A percentile compares a stretch with the other conserved stretches of the same genome.
Conservation (phyloP, 2,888 invertebrate species). For the Microctonus hyperodae region DNA sequence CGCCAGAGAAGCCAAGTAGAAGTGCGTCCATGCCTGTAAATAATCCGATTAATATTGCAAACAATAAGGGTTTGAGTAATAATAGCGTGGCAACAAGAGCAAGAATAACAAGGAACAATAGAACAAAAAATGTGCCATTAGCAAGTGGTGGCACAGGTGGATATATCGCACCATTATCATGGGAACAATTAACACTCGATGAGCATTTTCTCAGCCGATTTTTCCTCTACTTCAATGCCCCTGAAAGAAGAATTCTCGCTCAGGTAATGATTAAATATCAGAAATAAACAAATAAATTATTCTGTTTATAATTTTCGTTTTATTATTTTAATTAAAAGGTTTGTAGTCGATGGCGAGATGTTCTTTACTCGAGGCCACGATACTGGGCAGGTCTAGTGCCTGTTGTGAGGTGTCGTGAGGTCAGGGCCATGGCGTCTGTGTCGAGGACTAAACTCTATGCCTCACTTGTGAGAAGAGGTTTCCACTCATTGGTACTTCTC, state of each 20-base stretch:
- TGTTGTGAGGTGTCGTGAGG: conserved; percentile 84
- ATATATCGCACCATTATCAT: conserved; percentile 61
- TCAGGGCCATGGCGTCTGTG: conserved; percentile 69
- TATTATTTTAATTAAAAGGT: conserved; percentile 62
- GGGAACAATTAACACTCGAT: conserved; percentile 82
- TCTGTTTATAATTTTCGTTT: neutral
- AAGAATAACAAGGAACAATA: conserved; percentile 48
- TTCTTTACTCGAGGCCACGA: conserved; percentile 84
- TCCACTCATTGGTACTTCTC: conserved; percentile 82
- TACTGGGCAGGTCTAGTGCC: conserved; percentile 89
- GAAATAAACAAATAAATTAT: neutral
- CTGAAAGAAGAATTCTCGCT: conserved; percentile 80
- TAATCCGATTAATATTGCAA: conserved; percentile 47
- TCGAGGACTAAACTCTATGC: conserved; percentile 75
- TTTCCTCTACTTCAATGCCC: conserved; percentile 82
- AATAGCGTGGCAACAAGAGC: conserved; percentile 38
- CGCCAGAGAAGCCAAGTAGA: conserved; percentile 59
- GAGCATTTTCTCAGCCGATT: conserved; percentile 85
- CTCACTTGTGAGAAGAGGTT: conserved; percentile 83
- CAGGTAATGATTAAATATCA: no score
- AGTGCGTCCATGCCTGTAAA: conserved; percentile 50
- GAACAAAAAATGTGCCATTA: conserved; percentile 47
- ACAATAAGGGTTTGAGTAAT: conserved; percentile 55
- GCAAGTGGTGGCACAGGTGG: conserved; percentile 52
- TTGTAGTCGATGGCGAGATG: conserved; percentile 87